These are phyloP conservation scores for Siderastrea radians DNA, from an alignment of 92 coral and sea anemone species.

Conservation along the genomic window DNA sequence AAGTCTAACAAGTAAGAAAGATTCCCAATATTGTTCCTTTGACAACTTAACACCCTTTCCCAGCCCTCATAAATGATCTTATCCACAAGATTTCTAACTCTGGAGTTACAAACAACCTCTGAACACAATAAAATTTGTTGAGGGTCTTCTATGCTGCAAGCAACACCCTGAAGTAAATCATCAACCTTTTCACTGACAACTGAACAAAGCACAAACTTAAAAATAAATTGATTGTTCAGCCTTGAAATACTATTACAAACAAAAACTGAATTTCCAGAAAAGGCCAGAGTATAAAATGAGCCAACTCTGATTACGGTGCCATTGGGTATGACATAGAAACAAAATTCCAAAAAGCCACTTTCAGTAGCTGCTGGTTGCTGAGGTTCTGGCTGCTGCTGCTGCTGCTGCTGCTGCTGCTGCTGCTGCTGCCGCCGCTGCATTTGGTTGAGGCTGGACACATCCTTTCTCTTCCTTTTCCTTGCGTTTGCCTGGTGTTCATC, in stretches of 20 bases:
- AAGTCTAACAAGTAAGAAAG: constrained; percentile 22
- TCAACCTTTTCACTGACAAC: background rate
- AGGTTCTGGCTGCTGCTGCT: background rate
- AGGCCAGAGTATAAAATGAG: constrained; percentile 15
- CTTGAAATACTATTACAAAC: constrained; percentile 35
- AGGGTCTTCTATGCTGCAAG: background rate
- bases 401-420: background rate
- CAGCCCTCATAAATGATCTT: constrained; percentile 28
- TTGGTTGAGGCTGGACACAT: background rate
- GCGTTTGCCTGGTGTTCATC: background rate
- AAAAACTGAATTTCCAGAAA: constrained; percentile 16
- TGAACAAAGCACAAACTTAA: constrained; percentile 26
- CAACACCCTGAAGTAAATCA: background rate
- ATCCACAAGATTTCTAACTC: constrained; percentile 20
- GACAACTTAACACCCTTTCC: constrained; percentile 33
- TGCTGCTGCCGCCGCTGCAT: too few species aligned
- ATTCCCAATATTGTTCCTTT: constrained; percentile 21
- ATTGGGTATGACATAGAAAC: constrained; percentile 19
- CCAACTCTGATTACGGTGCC: constrained; percentile 33
- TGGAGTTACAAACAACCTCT: background rate
- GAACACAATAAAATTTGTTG: background rate
- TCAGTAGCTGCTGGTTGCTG: background rate
- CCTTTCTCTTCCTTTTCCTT: background rate
- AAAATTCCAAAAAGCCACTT: constrained; percentile 15
- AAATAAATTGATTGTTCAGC: constrained; percentile 25